These are phyloP conservation scores for Dryobotodes eremita DNA, from an alignment of 2,888 invertebrate species.

Conservation along the genomic window DNA sequence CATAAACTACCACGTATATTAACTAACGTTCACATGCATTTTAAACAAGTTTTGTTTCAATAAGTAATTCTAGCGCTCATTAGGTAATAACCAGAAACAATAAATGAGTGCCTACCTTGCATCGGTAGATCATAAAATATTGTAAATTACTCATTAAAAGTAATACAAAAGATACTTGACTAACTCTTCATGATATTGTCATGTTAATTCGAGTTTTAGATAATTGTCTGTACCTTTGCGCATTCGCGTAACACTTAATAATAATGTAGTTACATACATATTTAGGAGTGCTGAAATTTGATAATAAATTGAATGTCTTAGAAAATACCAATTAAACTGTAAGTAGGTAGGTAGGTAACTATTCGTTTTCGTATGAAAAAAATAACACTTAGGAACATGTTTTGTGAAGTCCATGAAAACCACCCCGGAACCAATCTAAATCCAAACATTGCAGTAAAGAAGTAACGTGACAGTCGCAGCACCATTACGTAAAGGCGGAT, in stretches of 20 bases:
- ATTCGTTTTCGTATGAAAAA: background rate
- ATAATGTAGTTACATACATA: background rate
- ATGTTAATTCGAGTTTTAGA: slow-evolving; percentile 41
- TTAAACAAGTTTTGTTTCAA: slow-evolving; percentile 57
- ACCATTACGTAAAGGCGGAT: slow-evolving; percentile 82
- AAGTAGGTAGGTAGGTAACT: background rate
- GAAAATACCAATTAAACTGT: background rate
- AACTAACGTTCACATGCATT: slow-evolving; percentile 54
- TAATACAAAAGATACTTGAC: slow-evolving; percentile 33
- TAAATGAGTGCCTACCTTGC: slow-evolving; percentile 34
- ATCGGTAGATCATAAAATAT: slow-evolving; percentile 48
- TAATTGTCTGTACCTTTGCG: slow-evolving; percentile 16
- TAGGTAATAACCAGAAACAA: slow-evolving; percentile 60
- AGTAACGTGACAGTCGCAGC: slow-evolving; percentile 57
- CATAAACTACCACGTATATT: slow-evolving; percentile 56
- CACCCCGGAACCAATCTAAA: slow-evolving; percentile 41
- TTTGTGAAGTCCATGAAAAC: background rate
- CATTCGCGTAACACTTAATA: slow-evolving; percentile 13
- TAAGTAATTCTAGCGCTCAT: slow-evolving; percentile 50
- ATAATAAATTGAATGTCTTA: background rate
- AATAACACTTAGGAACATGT: background rate
- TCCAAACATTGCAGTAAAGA: slow-evolving; percentile 53
- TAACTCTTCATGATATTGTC: slow-evolving; percentile 31
- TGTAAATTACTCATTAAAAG: slow-evolving; percentile 41
- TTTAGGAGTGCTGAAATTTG: background rate